Conservation (phyloP, 2,888 invertebrate species). For the Augochlorella aurata region DNA sequence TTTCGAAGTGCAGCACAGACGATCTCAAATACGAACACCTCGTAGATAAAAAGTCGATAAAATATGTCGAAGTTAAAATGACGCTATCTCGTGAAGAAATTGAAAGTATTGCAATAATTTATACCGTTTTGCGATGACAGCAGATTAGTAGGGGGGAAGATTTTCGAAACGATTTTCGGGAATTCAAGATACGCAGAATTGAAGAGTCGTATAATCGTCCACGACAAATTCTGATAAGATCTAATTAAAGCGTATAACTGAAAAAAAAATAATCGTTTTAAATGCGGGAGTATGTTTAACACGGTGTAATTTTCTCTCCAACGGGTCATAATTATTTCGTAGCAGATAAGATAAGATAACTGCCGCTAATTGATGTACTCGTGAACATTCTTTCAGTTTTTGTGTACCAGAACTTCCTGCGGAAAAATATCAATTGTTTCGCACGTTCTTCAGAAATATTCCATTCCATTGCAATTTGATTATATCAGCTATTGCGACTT, state of each 20-base stretch:
- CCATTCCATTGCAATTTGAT: background rate
- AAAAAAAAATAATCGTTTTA: constrained; percentile 12
- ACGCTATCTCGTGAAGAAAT: too few relatives aligned
- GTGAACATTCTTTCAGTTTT: constrained; percentile 9
- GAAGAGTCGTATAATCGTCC: background rate
- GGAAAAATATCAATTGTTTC: background rate
- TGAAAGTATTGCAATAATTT: too few relatives aligned
- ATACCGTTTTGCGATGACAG: too few relatives aligned
- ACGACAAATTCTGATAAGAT: constrained; percentile 2
- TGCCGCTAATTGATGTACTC: constrained; percentile 31
- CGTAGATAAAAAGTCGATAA: background rate
- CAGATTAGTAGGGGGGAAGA: too few relatives aligned
- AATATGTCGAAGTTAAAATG: background rate
- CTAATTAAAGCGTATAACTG: background rate
- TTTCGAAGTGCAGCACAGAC: too few relatives aligned
- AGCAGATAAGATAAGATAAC: constrained; percentile 43
- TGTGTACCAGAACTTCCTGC: background rate
- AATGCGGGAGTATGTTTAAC: constrained; percentile 17
- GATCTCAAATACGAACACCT: too few relatives aligned
- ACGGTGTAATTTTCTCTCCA: constrained; percentile 20
- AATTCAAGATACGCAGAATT: background rate
- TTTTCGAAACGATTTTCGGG: too few relatives aligned
- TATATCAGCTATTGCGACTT: too few relatives aligned
- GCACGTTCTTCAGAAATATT: background rate
- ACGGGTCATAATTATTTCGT: constrained; percentile 25